Evolutionary conservation across 2,888 invertebrate species (phyloP), one percentile per base, ranked within the genome.

Genomic region (Drosophila koepferae): DNA sequence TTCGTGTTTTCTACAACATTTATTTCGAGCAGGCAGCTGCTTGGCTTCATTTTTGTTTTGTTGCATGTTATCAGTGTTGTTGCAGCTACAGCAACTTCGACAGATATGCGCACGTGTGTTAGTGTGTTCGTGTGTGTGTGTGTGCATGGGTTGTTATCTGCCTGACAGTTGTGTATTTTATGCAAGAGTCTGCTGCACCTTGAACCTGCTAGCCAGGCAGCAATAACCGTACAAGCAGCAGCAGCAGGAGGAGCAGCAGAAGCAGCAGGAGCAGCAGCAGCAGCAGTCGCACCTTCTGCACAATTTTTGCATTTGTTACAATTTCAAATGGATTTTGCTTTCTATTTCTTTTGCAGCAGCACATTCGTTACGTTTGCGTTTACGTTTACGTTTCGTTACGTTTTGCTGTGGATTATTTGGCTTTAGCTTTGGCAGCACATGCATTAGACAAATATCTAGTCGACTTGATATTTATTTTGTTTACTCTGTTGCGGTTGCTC

Each of bases 241-340:
- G 12, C 48, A 43, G 16, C 46, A 41, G 2, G 31, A 56, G 4
- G 31, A 56, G 14, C 43, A 53, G 23, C 55, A 56, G 60, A 46
- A 61, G 61, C 20, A 56, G 14, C 16, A 53, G 23, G 41, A 56
- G 60, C 41, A 36, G 53, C 65, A 74, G 40, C 66, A 43, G 3
- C 18, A 53, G 34, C 56, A 61, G 58, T 43, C 31, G 62, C 70
- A 75, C 49, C 75, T 67, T 59, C 46, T 68, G 77, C 64, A 73
- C 65, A 67, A 72, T 69, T 84, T 76, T 82, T 82, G 87, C 80
- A 86, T 86, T 86, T 86, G 80, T 74, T 79, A 77, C 85, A 81
- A 78, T 71, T 86, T 85, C 80, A 82, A 86, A 87, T 81, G 87
- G 77, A 85, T 78, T 86, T 78, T 80, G 28, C 51, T 41, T 38